Evolutionary conservation across 2,113 vertebrate genomes (phyloP).

Genomic region (Sphaerodactylus townsendi): DNA sequence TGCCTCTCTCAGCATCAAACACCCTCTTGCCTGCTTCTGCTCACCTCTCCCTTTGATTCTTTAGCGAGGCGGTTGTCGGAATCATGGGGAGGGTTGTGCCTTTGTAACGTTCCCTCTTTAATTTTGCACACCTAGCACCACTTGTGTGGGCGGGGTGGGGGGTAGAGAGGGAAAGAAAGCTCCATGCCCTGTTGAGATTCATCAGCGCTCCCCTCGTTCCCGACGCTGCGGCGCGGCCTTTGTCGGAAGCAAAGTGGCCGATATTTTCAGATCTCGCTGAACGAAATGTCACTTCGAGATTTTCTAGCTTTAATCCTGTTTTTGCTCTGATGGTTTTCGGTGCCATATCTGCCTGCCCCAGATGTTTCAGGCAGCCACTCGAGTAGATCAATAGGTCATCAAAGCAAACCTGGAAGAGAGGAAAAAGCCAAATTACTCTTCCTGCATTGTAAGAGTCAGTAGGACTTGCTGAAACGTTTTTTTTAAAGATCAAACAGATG

Average conservation of each 20-base stretch:
- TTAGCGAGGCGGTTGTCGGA: background rate
- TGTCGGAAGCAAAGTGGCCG: background rate
- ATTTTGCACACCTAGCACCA: background rate
- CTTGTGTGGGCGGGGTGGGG: too few relatives aligned
- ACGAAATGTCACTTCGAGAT: slow-evolving; percentile 44
- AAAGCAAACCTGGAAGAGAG: slow-evolving; percentile 39
- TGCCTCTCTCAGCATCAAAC: background rate
- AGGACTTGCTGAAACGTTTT: slow-evolving; percentile 3
- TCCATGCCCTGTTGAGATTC: slow-evolving; percentile 11
- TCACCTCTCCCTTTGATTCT: background rate
- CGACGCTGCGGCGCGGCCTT: slow-evolving; percentile 23
- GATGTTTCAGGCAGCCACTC: slow-evolving; percentile 34
- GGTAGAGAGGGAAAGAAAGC: background rate
- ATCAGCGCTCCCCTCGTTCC: background rate
- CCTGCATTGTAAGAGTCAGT: slow-evolving; percentile 22
- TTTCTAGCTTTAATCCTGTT: slow-evolving; percentile 55
- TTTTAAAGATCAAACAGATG: slow-evolving; percentile 30
- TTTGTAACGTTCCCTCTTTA: background rate
- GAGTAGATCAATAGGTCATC: slow-evolving; percentile 52
- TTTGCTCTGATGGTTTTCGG: slow-evolving; percentile 31
- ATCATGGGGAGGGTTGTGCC: background rate
- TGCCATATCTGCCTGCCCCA: slow-evolving; percentile 39
- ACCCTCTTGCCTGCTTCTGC: background rate
- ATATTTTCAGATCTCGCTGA: slow-evolving; percentile 44
- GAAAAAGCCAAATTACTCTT: slow-evolving; percentile 33